Percentiles rank a stretch among this genome's conserved stretches.
phyloP scores from a whole-genome alignment of 2,888 invertebrate species.

The Sympetrum striolatum region DNA sequence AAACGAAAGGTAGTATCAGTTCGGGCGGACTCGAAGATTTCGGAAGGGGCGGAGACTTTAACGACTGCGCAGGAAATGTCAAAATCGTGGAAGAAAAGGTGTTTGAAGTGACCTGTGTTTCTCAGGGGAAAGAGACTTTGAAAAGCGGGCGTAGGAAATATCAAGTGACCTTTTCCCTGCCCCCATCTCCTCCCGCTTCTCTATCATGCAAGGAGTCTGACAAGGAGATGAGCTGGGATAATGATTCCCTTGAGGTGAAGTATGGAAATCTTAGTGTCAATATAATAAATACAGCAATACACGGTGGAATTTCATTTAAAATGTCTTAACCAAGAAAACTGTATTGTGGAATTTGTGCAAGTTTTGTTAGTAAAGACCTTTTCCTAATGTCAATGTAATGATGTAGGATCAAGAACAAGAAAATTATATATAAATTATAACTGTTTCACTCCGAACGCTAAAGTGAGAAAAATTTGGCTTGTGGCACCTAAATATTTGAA shows the following conservation, averaged over 20 bases:
- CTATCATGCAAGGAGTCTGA: neutral
- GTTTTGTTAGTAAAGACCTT: too few species aligned
- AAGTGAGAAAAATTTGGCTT: too few species aligned
- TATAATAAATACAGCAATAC: too few species aligned
- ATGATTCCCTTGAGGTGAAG: constrained; percentile 58
- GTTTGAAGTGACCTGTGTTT: constrained; percentile 3
- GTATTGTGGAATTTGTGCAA: too few species aligned
- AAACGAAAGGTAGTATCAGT: neutral
- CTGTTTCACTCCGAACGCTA: too few species aligned
- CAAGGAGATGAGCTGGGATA: constrained; percentile 55
- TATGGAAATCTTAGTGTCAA: neutral
- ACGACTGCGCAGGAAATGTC: neutral
- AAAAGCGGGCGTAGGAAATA: constrained; percentile 56
- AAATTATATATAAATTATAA: too few species aligned
- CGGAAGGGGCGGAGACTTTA: neutral
- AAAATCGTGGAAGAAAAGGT: neutral
- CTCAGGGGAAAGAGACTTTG: constrained; percentile 50
- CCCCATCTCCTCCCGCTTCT: neutral
- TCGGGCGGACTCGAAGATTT: neutral
- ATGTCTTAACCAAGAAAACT: too few species aligned
- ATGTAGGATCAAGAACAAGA: too few species aligned
- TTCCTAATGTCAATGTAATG: too few species aligned
- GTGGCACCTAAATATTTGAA: too few species aligned
- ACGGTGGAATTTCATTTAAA: too few species aligned
- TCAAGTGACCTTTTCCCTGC: constrained; percentile 56